These are phyloP conservation scores for Drosophila virilis DNA, from an alignment of 1,140 invertebrate species.

Conservation along the genomic window DNA sequence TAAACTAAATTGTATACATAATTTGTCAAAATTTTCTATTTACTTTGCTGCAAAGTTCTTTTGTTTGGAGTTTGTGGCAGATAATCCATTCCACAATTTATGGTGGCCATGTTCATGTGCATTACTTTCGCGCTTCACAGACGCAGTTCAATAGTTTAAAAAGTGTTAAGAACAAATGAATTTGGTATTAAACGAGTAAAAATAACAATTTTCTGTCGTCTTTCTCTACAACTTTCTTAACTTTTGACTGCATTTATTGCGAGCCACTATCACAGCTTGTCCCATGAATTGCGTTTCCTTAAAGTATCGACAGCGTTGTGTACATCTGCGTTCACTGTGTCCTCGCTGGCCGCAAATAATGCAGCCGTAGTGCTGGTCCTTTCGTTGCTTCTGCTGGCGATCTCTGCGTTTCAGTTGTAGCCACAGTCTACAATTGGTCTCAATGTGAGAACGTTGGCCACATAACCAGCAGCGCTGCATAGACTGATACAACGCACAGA, in stretches of 20 bases:
- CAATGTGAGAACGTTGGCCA: conserved; percentile 59
- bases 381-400: not conserved
- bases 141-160: conserved; percentile 63
- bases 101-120: conserved; percentile 67
- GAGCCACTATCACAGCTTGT: conserved; percentile 6
- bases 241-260: not conserved
- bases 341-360: conserved; percentile 46
- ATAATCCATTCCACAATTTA: conserved; percentile 75
- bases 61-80: conserved; percentile 33
- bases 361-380: conserved; percentile 10
- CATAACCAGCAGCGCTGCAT: conserved; percentile 76
- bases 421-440: conserved; percentile 49
- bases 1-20: conserved; percentile 50
- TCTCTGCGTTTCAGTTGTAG: not conserved
- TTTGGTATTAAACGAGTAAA: conserved; percentile 63
- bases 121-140: conserved; percentile 46
- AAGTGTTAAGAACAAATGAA: conserved; percentile 70
- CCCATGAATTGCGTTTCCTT: conserved; percentile 55
- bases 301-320: conserved; percentile 43
- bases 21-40: conserved; percentile 64
- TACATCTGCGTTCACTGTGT: conserved; percentile 52
- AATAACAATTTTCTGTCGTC: not conserved
- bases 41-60: conserved; percentile 37
- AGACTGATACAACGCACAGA: conserved; percentile 67
- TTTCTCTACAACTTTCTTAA: not conserved